Evolutionary conservation across 2,888 invertebrate species (phyloP), one percentile per base, ranked within the genome.

Genomic region (Apamea crenata): DNA sequence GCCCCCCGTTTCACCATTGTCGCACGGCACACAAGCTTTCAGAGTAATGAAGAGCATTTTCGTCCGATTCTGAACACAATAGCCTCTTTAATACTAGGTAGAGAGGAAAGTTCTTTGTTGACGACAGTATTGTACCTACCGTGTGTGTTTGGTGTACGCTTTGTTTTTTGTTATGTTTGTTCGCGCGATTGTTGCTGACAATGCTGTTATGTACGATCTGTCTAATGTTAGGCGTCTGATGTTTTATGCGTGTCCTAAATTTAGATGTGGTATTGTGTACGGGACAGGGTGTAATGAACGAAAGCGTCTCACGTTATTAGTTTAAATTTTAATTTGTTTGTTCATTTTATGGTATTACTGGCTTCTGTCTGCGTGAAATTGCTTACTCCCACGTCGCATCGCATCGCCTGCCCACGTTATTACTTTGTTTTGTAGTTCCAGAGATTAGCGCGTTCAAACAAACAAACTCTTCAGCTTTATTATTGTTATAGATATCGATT

Each of bases 31-130:
- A 96, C 96, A 95, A 96, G 97, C 97, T 97, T 97, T 97, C 97
- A 97, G 95, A 95, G 96, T 97, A 97, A 97, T 97, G 97, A 97
- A 97, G 97, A 97, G 97, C 96, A 97, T 97, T 97, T 97, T 97
- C 96, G 97, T 97, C 96, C 97, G 96, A 97, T 97, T 97, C 95
- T 91, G 94, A 92, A 80, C 92, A 97, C 97, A 97, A 96, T 96
- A 90, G 92, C 84, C 92, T 95, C 95, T 96, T 96, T 97, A 96
- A 96, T 96, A 97, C 96, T 95, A 96, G 94, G 95, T 93, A 94
- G 95, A 96, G 96, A 96, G 96, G 95, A 95, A 94, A 94, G 91
- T 94, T 94, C 94, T 95, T 96, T 97, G 96, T 96, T 91, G 94
- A 90, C 90, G 85, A 73, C 84, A 84, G 94, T 93, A 96, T 96